Percentiles rank a stretch among this genome's conserved stretches.
These are phyloP conservation scores for Eupithecia pulchellata DNA, from an alignment of 2,888 invertebrate genomes.

Conservation along the genomic window DNA sequence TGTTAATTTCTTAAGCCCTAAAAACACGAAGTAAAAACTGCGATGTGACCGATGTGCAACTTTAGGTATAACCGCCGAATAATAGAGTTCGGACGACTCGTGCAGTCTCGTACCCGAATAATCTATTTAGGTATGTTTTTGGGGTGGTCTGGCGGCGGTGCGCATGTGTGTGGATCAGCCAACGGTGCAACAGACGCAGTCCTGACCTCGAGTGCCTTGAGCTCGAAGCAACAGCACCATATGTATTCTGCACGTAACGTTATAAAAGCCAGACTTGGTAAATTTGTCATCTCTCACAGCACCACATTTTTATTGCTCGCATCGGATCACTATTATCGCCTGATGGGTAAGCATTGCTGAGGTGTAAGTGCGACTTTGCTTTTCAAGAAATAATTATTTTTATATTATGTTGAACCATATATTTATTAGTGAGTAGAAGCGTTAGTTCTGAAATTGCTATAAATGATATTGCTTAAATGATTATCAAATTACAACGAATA, in stretches of 20 bases:
- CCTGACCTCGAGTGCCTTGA: constrained; percentile 23
- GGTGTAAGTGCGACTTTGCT: neutral
- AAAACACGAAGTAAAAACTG: neutral
- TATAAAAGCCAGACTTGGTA: neutral
- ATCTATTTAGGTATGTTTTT: neutral
- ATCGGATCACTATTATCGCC: neutral
- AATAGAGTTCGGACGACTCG: neutral
- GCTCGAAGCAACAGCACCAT: constrained; percentile 31
- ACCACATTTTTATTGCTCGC: neutral
- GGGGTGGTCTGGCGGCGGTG: neutral
- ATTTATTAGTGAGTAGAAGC: neutral
- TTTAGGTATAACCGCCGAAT: neutral
- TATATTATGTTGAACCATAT: no score
- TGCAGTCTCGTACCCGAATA: neutral
- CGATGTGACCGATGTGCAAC: no score
- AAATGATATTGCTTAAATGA: neutral
- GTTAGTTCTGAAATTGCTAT: neutral
- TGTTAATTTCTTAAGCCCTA: neutral
- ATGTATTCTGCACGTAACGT: constrained; percentile 1
- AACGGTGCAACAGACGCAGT: constrained; percentile 33
- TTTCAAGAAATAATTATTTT: no score
- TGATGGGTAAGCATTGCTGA: neutral
- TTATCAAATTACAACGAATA: neutral
- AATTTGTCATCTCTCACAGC: neutral
- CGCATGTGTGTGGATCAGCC: constrained; percentile 29